Percentiles rank a stretch among this genome's conserved stretches.
Conservation (phyloP, 2,797 vertebrate species). For the Sebastes oblongus region DNA sequence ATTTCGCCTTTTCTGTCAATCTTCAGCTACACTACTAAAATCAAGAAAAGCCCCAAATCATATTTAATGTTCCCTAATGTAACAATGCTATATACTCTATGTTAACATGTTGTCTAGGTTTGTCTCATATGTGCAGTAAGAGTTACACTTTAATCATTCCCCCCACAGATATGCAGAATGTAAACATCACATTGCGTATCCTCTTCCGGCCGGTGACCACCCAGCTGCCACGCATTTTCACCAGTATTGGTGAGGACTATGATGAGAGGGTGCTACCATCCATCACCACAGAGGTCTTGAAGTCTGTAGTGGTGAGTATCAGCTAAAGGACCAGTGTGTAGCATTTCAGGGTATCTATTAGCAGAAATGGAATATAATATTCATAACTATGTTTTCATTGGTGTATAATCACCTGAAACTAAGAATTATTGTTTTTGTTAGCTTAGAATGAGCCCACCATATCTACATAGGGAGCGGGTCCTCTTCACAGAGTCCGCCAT, state of each 20-base stretch:
- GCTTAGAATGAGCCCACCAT: no score
- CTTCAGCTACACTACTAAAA: no score
- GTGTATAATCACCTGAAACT: no score
- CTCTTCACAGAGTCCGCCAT: no score
- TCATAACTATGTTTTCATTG: no score
- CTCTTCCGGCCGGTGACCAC: constrained; percentile 90
- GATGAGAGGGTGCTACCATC: constrained; percentile 96
- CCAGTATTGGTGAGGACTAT: constrained; percentile 96
- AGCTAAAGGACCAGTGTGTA: neutral
- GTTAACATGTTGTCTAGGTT: neutral
- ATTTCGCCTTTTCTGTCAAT: no score
- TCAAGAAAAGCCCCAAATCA: no score
- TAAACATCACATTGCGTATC: constrained; percentile 97
- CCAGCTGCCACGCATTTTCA: constrained; percentile 94
- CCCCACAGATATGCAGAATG: constrained; percentile 93
- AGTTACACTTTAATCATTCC: neutral
- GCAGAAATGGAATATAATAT: no score
- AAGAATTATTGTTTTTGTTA: no score
- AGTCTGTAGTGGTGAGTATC: constrained; percentile 93
- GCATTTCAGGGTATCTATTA: no score
- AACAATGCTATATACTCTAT: neutral
- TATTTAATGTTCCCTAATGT: neutral
- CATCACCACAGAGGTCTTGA: constrained; percentile 97
- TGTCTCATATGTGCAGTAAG: neutral
- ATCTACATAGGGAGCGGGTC: no score